Evolutionary conservation across 1,140 invertebrate genomes (phyloP).

Genomic region (Bombus turneri): DNA sequence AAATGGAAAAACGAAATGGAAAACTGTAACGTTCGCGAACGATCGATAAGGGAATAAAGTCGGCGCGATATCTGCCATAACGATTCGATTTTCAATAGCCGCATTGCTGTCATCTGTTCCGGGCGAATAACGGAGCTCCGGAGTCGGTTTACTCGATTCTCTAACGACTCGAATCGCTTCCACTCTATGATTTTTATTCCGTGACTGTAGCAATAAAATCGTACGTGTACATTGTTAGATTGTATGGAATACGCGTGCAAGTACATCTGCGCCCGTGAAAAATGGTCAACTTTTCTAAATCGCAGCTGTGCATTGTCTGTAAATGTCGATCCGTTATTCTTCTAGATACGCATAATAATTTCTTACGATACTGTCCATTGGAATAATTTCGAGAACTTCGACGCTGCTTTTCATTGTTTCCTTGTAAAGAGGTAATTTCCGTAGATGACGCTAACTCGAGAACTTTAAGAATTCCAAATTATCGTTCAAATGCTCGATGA

Average conservation of each 20-base stretch:
- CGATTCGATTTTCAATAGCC: slow-evolving; percentile 47
- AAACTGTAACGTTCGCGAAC: neutral
- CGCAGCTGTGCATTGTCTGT: neutral
- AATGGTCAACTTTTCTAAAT: neutral
- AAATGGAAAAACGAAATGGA: slow-evolving; percentile 14
- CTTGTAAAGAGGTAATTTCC: neutral
- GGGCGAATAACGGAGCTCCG: slow-evolving; percentile 8
- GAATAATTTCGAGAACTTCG: neutral
- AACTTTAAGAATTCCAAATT: neutral
- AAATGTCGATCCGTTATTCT: neutral
- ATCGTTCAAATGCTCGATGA: neutral
- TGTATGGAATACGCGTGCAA: neutral
- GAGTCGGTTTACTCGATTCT: slow-evolving; percentile 22
- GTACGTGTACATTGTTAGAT: neutral
- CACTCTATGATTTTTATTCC: slow-evolving; percentile 40
- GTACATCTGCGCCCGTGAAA: neutral
- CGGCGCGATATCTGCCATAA: neutral
- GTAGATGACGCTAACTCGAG: no score
- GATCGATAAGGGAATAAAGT: slow-evolving; percentile 24
- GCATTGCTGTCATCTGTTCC: slow-evolving; percentile 43
- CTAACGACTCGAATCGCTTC: slow-evolving; percentile 39
- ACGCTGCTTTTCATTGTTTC: neutral
- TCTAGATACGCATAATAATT: neutral
- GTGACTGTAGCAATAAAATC: slow-evolving; percentile 4
- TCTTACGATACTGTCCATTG: no score